Evolutionary conservation across 2,113 vertebrate species (phyloP), one percentile per base, ranked within the genome.

Genomic region (Ictalurus punctatus): DNA sequence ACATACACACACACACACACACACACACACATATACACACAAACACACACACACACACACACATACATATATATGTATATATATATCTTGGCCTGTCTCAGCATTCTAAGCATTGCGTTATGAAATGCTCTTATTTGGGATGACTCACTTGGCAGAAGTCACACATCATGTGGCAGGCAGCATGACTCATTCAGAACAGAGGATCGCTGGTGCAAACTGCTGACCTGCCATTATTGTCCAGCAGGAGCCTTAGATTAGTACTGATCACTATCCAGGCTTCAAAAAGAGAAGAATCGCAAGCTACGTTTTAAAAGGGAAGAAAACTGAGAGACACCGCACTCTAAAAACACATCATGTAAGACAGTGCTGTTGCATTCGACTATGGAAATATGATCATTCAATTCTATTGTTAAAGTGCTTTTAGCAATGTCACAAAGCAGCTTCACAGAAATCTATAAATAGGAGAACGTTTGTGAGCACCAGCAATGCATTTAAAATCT

Each of bases 61-160:
- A 34, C 34, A 34, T 34, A 34, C 1, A 34, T 34, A 65, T 27
- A 65, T 25, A 52, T 56, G 85, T 85, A 59, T 78, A 73, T 52
- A 17, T 10, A 78, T 71, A 14, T 58, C 80, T 79, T 56, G 91
- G 92, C 92, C 73, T 17, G 90, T 90, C 91, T 82, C 86, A 67
- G 85, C 69, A 85, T 92, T 91, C 91, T 84, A 88, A 63, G 87
- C 81, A 86, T 13, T n/a, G 65, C 85, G 90, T 80, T 92, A 87
- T 91, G 86, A 92, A 90, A 85, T 74, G 71, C 92, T 93, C 92
- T 93, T 92, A 91, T 93, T 93, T 71, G 83, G 37, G 90, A 94
- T 95, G 94, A 96, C 86, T 95, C 94, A 93, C 80, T 90, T 91
- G 83, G 94, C 90, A 92, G 95, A 95, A 95, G 94, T 92, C 86